Percentiles rank a stretch among this genome's conserved stretches.
Conservation (phyloP, 1,140 invertebrate genomes). For the Ephestia elutella region DNA sequence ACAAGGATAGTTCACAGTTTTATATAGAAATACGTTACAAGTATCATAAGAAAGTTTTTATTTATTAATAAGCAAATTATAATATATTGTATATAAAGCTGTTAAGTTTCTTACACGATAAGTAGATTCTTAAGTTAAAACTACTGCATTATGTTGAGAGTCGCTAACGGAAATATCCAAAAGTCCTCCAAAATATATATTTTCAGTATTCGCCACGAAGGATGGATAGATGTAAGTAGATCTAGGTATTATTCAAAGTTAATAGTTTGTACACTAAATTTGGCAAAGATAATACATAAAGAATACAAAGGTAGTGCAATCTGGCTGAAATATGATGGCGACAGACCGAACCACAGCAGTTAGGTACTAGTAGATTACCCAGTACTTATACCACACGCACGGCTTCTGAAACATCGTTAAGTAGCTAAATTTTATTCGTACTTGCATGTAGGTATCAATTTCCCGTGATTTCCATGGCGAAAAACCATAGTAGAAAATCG, state of each 20-base stretch:
- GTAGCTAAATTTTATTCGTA: too few relatives aligned
- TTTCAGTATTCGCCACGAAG: conserved; percentile 30
- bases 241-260: conserved; percentile 20
- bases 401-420: not conserved
- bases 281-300: conserved; percentile 29
- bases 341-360: not conserved
- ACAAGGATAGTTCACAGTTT: conserved; percentile 16
- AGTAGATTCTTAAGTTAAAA: conserved; percentile 28
- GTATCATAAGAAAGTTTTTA: conserved; percentile 38
- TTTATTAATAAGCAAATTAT: conserved; percentile 29
- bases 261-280: conserved; percentile 29
- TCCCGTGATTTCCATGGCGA: too few relatives aligned
- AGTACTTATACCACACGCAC: not conserved
- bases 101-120: conserved; percentile 26
- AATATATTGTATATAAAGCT: conserved; percentile 32
- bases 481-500: too few relatives aligned
- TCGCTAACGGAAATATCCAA: conserved; percentile 51
- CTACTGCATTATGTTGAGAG: conserved; percentile 33
- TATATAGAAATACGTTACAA: conserved; percentile 25
- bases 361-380: not conserved
- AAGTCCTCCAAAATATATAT: conserved; percentile 47
- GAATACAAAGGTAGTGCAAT: conserved; percentile 16
- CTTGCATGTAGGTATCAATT: too few relatives aligned
- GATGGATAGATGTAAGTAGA: conserved; percentile 27
- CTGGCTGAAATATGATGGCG: not conserved